These are phyloP conservation scores for Trematocara unimaculatum DNA, from an alignment of 2,113 vertebrate genomes.

Conservation along the genomic window DNA sequence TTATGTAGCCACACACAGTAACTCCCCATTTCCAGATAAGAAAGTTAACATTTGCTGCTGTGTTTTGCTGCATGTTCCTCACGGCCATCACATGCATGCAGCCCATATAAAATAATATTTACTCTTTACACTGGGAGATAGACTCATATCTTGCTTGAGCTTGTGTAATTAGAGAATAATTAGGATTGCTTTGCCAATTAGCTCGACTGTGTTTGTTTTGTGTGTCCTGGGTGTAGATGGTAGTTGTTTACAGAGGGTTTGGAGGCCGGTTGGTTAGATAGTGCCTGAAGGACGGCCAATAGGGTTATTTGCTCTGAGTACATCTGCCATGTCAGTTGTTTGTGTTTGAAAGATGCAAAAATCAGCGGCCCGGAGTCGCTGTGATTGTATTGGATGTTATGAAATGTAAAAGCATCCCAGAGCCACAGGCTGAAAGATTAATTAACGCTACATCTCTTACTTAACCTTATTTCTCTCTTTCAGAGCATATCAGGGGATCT, in stretches of 20 bases:
- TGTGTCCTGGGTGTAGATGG: slow-evolving; percentile 39
- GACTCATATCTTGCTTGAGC: slow-evolving; percentile 19
- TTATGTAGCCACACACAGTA: neutral
- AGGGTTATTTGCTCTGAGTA: slow-evolving; percentile 50
- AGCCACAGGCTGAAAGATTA: slow-evolving; percentile 18
- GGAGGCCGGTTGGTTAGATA: neutral
- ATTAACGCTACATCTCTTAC: neutral
- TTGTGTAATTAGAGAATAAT: slow-evolving; percentile 71
- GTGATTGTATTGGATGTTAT: neutral
- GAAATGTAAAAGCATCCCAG: neutral
- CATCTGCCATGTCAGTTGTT: slow-evolving; percentile 43
- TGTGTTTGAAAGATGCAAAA: slow-evolving; percentile 38
- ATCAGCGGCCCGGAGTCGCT: neutral
- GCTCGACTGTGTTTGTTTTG: slow-evolving; percentile 54
- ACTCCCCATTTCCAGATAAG: neutral
- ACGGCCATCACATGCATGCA: neutral
- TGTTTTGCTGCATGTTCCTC: neutral
- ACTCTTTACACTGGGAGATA: slow-evolving; percentile 27
- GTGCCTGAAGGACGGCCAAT: slow-evolving; percentile 54
- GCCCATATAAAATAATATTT: slow-evolving; percentile 53
- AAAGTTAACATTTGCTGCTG: neutral
- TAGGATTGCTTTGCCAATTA: slow-evolving; percentile 64
- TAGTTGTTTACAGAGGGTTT: slow-evolving; percentile 11
- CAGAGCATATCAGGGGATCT: slow-evolving; percentile 87
- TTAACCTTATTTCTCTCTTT: slow-evolving; percentile 1